Evolutionary conservation across 2,797 vertebrate species (phyloP).

Genomic region (Enteromius afrohamiltoni): DNA sequence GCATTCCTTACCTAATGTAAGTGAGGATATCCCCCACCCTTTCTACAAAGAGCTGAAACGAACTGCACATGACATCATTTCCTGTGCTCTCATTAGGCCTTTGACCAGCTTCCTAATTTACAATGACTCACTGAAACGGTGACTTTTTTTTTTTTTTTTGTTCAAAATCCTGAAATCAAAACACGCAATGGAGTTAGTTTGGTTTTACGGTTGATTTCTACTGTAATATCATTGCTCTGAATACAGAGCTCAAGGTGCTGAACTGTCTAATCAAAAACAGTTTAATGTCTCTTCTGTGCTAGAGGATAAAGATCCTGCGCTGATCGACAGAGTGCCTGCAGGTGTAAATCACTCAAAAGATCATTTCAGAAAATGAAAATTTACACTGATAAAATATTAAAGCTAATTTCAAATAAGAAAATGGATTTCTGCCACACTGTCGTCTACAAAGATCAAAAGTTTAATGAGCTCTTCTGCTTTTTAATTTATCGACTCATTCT

Average conservation of each 20-base stretch:
- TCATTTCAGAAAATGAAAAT: neutral
- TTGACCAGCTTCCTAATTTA: conserved; percentile 27
- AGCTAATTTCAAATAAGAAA: neutral
- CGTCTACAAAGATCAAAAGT: neutral
- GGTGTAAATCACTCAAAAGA: neutral
- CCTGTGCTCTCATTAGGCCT: conserved; percentile 40
- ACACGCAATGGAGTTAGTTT: neutral
- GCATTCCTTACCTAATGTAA: conserved; percentile 48
- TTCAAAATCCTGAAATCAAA: neutral
- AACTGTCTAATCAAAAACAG: conserved; percentile 68
- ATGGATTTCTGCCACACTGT: neutral
- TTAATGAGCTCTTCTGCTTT: neutral
- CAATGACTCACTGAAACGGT: neutral
- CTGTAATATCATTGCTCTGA: neutral
- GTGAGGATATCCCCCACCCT: conserved; percentile 59
- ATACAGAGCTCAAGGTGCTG: conserved; percentile 63
- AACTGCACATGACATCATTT: conserved; percentile 50
- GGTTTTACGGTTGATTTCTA: neutral
- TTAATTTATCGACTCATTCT: neutral
- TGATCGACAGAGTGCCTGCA: neutral
- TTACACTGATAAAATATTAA: neutral
- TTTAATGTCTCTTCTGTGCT: conserved; percentile 62
- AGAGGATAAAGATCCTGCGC: conserved; percentile 57
- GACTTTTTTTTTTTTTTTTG: neutral
- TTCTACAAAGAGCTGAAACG: conserved; percentile 51